These are phyloP conservation scores for Argopecten irradians DNA, from an alignment of 1,140 invertebrate species.

Conservation along the genomic window DNA sequence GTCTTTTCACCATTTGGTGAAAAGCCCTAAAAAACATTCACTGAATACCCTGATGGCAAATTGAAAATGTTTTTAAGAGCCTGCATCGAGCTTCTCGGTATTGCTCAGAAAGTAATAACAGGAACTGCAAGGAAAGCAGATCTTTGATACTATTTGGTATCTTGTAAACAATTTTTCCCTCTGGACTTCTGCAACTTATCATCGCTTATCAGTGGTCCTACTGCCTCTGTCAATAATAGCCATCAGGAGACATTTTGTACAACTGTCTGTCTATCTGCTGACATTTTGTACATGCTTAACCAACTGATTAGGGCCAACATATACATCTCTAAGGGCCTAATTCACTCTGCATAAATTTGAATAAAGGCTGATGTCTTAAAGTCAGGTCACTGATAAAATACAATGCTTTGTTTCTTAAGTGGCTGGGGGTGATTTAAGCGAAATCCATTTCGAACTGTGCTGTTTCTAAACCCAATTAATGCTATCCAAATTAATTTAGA, in stretches of 20 bases:
- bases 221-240: not conserved
- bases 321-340: not conserved
- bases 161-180: not conserved
- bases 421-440: no score
- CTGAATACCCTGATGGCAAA: no score
- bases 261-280: no score
- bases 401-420: not conserved
- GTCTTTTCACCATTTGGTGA: no score
- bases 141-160: not conserved
- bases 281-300: not conserved
- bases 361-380: not conserved
- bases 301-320: not conserved
- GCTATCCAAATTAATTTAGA: no score
- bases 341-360: not conserved
- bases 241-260: not conserved
- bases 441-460: no score
- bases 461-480: no score
- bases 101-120: no score
- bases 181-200: not conserved
- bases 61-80: no score
- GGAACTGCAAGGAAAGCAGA: not conserved
- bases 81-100: no score
- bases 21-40: no score
- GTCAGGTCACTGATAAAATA: not conserved
- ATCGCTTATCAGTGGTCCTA: not conserved